phyloP scores from a whole-genome alignment of 2,113 vertebrate genomes.

The Prionailurus bengalensis region DNA sequence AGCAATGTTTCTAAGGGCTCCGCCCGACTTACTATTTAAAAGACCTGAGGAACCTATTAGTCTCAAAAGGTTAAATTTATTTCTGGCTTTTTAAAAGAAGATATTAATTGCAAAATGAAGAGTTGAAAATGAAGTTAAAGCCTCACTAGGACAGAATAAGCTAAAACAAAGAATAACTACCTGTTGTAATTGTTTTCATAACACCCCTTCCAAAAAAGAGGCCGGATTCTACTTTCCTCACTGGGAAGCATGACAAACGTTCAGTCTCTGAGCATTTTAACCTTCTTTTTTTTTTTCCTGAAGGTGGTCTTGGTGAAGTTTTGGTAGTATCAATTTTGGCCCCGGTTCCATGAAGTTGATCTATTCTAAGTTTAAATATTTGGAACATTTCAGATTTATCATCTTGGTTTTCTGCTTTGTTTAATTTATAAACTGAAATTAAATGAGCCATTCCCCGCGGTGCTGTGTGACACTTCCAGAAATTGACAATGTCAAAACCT shows the following conservation, averaged over 20 bases:
- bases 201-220: neutral
- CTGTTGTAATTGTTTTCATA: neutral
- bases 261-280: neutral
- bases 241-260: neutral
- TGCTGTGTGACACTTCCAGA: slow-evolving; percentile 75
- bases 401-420: slow-evolving; percentile 74
- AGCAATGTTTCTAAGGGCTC: neutral
- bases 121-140: slow-evolving; percentile 51
- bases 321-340: slow-evolving; percentile 2
- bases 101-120: slow-evolving; percentile 31
- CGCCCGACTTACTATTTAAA: neutral
- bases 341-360: slow-evolving; percentile 37
- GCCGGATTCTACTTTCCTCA: neutral
- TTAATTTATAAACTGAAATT: slow-evolving; percentile 82
- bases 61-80: slow-evolving; percentile 29
- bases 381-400: slow-evolving; percentile 70
- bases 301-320: slow-evolving; percentile 1
- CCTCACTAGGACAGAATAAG: slow-evolving; percentile 25
- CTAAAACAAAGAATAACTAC: slow-evolving; percentile 43
- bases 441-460: slow-evolving; percentile 78
- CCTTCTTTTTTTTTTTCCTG: neutral
- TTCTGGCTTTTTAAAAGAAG: slow-evolving; percentile 27
- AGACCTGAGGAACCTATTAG: neutral
- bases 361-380: slow-evolving; percentile 60
- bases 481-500: slow-evolving; percentile 82